phyloP scores from a whole-genome alignment of 92 coral and sea anemone genomes.

The Phenganax stokvisi region DNA sequence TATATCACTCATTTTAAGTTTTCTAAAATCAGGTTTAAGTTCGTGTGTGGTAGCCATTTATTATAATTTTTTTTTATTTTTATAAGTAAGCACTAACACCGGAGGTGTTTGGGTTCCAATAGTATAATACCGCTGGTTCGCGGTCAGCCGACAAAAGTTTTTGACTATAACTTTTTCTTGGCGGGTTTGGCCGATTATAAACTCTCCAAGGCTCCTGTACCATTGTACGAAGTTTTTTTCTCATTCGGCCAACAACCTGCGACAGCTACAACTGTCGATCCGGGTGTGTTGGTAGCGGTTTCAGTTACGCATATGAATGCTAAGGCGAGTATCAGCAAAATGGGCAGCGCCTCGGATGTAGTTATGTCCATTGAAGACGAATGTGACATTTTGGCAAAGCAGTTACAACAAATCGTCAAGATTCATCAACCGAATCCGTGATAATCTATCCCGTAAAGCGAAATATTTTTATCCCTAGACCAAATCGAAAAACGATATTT shows the following conservation, averaged over 20 bases:
- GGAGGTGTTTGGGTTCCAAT: constrained; percentile 12
- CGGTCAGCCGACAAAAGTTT: constrained; percentile 16
- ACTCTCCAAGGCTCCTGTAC: constrained; percentile 20
- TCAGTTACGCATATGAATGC: constrained; percentile 36
- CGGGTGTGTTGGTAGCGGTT: constrained; percentile 7
- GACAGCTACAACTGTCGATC: constrained; percentile 21
- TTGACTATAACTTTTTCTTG: constrained; percentile 17
- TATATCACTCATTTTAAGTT: no score
- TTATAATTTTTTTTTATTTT: no score
- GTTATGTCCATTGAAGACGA: constrained; percentile 20
- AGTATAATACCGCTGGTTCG: background rate
- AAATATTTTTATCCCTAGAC: background rate
- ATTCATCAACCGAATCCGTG: background rate
- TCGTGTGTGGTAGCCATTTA: no score
- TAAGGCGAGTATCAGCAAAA: constrained; percentile 19
- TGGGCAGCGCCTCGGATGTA: constrained; percentile 29
- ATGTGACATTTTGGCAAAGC: constrained; percentile 11
- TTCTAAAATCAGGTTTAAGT: no score
- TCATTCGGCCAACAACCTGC: constrained; percentile 39
- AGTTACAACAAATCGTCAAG: constrained; percentile 3
- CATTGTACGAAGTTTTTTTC: constrained; percentile 34
- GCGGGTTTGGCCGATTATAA: constrained; percentile 25
- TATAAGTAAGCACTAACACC: no score
- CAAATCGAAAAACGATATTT: no score
- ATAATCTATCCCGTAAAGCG: background rate